Percentiles rank a stretch among this genome's conserved stretches.
phyloP scores from a whole-genome alignment of 1,140 invertebrate species.

The Dendroctonus ponderosae region DNA sequence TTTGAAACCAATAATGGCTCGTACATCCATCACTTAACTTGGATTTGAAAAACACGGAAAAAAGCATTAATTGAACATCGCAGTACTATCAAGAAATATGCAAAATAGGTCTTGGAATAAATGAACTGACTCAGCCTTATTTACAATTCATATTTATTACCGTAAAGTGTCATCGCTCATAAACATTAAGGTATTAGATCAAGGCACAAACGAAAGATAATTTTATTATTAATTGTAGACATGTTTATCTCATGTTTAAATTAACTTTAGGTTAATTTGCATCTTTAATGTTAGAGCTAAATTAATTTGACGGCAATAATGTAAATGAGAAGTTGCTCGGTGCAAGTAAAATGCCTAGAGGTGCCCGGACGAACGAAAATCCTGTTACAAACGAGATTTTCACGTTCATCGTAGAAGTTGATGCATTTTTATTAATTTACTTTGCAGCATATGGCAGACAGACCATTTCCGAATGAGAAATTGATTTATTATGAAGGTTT shows the following conservation, averaged over 20 bases:
- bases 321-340: slow-evolving; percentile 39
- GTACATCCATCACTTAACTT: too few species aligned
- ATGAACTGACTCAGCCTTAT: slow-evolving; percentile 24
- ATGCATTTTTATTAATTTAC: slow-evolving; percentile 1
- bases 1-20: too few species aligned
- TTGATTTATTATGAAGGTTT: slow-evolving; percentile 10
- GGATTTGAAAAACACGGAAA: neutral
- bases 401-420: neutral
- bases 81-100: slow-evolving; percentile 27
- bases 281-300: slow-evolving; percentile 45
- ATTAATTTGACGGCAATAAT: slow-evolving; percentile 47
- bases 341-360: slow-evolving; percentile 24
- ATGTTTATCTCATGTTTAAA: slow-evolving; percentile 45
- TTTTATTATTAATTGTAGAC: slow-evolving; percentile 45
- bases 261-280: slow-evolving; percentile 45
- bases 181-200: slow-evolving; percentile 37
- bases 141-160: slow-evolving; percentile 37
- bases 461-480: slow-evolving; percentile 10
- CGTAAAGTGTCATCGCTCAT: slow-evolving; percentile 38
- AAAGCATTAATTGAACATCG: slow-evolving; percentile 1
- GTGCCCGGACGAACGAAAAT: slow-evolving; percentile 19
- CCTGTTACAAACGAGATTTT: slow-evolving; percentile 25
- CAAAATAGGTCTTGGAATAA: slow-evolving; percentile 25
- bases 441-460: slow-evolving; percentile 12
- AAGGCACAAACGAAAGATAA: slow-evolving; percentile 39